Conservation (phyloP, 2,797 vertebrate genomes). For the Chelon auratus region DNA sequence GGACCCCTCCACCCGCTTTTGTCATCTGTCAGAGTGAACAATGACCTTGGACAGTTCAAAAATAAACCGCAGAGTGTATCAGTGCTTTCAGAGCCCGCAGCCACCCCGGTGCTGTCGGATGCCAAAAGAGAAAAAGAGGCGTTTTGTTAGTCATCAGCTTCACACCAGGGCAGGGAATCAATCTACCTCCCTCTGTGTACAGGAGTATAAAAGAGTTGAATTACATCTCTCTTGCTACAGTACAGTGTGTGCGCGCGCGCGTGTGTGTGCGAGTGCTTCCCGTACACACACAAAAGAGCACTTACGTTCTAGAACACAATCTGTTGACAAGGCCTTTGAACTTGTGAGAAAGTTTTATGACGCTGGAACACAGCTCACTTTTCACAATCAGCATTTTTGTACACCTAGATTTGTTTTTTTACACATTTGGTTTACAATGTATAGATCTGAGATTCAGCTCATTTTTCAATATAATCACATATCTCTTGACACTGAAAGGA, state of each 20-base stretch:
- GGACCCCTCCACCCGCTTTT: slow-evolving; percentile 21
- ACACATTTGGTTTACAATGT: too few relatives aligned
- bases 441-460: too few relatives aligned
- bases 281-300: slow-evolving; percentile 5
- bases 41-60: slow-evolving; percentile 73
- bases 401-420: neutral
- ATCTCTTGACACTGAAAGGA: too few relatives aligned
- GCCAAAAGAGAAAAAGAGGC: slow-evolving; percentile 74
- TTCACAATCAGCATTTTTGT: slow-evolving; percentile 3
- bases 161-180: slow-evolving; percentile 74
- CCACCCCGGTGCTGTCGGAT: slow-evolving; percentile 67
- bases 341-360: slow-evolving; percentile 40
- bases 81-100: slow-evolving; percentile 70
- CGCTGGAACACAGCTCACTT: slow-evolving; percentile 15
- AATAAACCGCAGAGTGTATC: slow-evolving; percentile 71
- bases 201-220: slow-evolving; percentile 68
- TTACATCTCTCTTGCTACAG: slow-evolving; percentile 58
- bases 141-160: slow-evolving; percentile 82
- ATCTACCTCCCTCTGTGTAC: slow-evolving; percentile 72
- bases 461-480: too few relatives aligned
- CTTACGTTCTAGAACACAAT: slow-evolving; percentile 42
- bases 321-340: slow-evolving; percentile 52
- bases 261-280: neutral
- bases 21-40: slow-evolving; percentile 70
- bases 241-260: slow-evolving; percentile 9